Base-by-base conservation (phyloP, 2,888 invertebrate species). In the Thyatira batis region DNA sequence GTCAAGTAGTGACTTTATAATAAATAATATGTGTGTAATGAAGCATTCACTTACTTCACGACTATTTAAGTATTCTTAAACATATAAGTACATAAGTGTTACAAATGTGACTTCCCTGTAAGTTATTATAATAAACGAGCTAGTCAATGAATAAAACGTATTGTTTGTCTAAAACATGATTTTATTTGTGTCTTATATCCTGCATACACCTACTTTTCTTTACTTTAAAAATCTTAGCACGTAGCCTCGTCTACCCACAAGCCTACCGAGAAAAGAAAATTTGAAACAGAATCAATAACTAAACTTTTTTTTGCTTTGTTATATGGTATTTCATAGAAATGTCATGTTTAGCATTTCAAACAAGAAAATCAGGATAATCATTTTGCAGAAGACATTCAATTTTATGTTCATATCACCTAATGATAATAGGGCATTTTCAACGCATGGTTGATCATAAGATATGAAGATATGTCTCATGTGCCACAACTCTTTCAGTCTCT, bases 81-180 rank as follows among this genome's bases (percentile, higher is more conserved):
- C 27, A 30, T 49, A 33, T 39, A 30, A 23, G n/a, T n/a, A n/a
- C n/a, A 33, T 39, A 49, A 27, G 30, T 33, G 44, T 54, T 28
- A 50, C 25, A 13, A 39, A 50, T 46, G 46, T 43, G 13, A 46
- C 33, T 6, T 11, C 39, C 27, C 44, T 64, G 73, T 66, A 66
- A 56, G 57, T 57, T 62, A 33, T 54, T 45, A 51, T 53, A 65
- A 71, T 59, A 65, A 69, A n/a, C n/a, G n/a, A 70, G 60, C 62
- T 76, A 72, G 72, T 74, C 66, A 69, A 72, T 68, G 63, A 78
- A 72, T 72, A 70, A 70, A 74, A 73, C 53, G 55, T 64, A 67
- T 57, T 69, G 69, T 73, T 76, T 77, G 60, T 73, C 63, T 73
- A 69, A 57, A 27, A n/a, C 21, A 20, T 48, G 39, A 3, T 48